Base-by-base conservation (phyloP, 2,888 invertebrate genomes). In the Lepetodrilus schrolli region DNA sequence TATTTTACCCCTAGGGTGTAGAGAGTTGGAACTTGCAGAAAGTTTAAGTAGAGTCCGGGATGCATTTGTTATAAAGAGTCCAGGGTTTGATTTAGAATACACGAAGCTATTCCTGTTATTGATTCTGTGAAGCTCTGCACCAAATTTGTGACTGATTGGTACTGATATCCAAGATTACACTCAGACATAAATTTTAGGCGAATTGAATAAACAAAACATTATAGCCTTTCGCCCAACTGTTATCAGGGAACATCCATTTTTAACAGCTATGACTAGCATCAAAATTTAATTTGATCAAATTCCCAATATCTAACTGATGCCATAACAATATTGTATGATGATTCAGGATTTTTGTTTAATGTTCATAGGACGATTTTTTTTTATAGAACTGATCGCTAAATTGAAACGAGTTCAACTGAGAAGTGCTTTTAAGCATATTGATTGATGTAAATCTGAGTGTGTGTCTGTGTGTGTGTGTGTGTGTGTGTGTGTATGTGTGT, bases 141-240 rank as follows among this genome's bases (percentile, higher is more conserved):
- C 34, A 17, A 34, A 10, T 58, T 34, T 30, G 20, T 30, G 58
- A 30, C 30, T 30, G 58, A 23, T 58, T 30, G 26, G 26, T 23
- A 30, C 17, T 30, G 58, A 58, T 58, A 58, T 34, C 30, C 58
- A 17, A 30, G 30, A 58, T 26, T 58, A 58, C 58, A 13, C 58
- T n/a, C 58, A 17, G 17, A 58, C 58, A 58, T 58, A 58, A 58
- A 58, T 58, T 58, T 58, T 13, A 30, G 58, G 58, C n/a, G 58
- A 58, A 58, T 58, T 58, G 58, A 58, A 58, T 58, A 58, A 58
- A 58, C 58, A 58, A 58, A 26, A 58, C 58, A 58, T 58, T 58
- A 58, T 58, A 58, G 58, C 58, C 58, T 34, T 58, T 58, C 34
- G 58, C 26, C 21, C 58, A 26, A 10, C 58, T 26, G n/a, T 58